Conservation (phyloP, 2,888 invertebrate species). For the Euproctis similis region DNA sequence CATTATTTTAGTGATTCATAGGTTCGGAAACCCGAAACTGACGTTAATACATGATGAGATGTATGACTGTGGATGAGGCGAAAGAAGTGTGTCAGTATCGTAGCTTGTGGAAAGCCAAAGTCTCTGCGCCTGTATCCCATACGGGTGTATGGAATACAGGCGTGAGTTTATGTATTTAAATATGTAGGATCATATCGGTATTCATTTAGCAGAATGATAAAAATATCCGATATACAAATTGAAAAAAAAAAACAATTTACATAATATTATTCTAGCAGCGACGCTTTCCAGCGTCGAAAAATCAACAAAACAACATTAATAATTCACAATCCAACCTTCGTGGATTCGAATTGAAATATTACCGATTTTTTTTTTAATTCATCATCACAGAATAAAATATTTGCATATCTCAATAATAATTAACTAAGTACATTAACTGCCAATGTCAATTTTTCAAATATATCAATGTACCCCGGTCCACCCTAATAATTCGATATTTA, state of each 20-base stretch:
- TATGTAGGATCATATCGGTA: no score
- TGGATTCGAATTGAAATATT: slow-evolving; percentile 36
- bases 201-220: no score
- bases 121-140: no score
- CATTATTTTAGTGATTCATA: no score
- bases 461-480: slow-evolving; percentile 31
- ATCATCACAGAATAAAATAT: slow-evolving; percentile 29
- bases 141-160: no score
- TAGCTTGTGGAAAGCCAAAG: no score
- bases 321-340: slow-evolving; percentile 59
- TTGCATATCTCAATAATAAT: slow-evolving; percentile 45
- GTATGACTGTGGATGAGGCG: no score
- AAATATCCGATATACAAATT: no score
- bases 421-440: slow-evolving; percentile 46
- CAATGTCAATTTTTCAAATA: slow-evolving; percentile 40
- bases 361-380: slow-evolving; percentile 33
- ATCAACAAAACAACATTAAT: slow-evolving; percentile 47
- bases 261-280: slow-evolving; percentile 47
- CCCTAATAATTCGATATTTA: slow-evolving; percentile 33
- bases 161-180: no score
- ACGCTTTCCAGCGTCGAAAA: slow-evolving; percentile 58
- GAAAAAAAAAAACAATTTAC: slow-evolving; percentile 42
- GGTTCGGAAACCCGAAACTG: no score
- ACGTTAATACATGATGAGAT: no score
- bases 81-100: no score